phyloP scores from a whole-genome alignment of 2,888 invertebrate genomes.

The Eucera pruinosa region DNA sequence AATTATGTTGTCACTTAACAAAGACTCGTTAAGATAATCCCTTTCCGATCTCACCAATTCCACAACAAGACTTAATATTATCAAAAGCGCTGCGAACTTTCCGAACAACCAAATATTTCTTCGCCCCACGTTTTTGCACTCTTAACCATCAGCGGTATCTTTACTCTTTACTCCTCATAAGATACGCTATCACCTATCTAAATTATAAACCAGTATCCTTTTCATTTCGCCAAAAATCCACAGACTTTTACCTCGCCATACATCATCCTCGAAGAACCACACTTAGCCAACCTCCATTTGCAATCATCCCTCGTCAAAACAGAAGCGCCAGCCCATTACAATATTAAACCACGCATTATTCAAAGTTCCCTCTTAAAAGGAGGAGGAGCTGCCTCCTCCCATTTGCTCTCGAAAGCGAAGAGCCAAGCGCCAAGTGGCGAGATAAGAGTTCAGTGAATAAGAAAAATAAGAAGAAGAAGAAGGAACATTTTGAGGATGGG shows the following conservation, averaged over 20 bases:
- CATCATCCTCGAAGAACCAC: neutral
- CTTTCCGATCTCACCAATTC: too few relatives aligned
- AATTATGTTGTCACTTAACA: too few relatives aligned
- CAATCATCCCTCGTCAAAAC: neutral
- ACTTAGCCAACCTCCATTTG: neutral
- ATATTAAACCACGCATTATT: slow-evolving; percentile 32
- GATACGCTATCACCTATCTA: too few relatives aligned
- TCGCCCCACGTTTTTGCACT: too few relatives aligned
- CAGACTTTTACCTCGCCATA: neutral
- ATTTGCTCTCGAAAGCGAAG: slow-evolving; percentile 15
- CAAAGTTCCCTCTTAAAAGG: slow-evolving; percentile 26
- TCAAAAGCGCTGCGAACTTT: too few relatives aligned
- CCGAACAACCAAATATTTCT: too few relatives aligned
- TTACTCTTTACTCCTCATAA: too few relatives aligned
- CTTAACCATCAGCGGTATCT: too few relatives aligned
- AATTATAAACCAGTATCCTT: too few relatives aligned
- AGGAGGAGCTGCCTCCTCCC: slow-evolving; percentile 13
- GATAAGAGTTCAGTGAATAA: slow-evolving; percentile 26
- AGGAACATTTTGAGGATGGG: neutral
- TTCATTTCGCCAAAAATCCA: too few relatives aligned
- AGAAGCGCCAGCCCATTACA: slow-evolving; percentile 15
- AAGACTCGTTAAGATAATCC: too few relatives aligned
- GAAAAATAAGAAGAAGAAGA: slow-evolving; percentile 21
- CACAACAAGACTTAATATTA: too few relatives aligned
- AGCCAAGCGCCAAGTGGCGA: slow-evolving; percentile 33